Evolutionary conservation across 2,113 vertebrate species (phyloP).

Genomic region (Furnarius figulus): DNA sequence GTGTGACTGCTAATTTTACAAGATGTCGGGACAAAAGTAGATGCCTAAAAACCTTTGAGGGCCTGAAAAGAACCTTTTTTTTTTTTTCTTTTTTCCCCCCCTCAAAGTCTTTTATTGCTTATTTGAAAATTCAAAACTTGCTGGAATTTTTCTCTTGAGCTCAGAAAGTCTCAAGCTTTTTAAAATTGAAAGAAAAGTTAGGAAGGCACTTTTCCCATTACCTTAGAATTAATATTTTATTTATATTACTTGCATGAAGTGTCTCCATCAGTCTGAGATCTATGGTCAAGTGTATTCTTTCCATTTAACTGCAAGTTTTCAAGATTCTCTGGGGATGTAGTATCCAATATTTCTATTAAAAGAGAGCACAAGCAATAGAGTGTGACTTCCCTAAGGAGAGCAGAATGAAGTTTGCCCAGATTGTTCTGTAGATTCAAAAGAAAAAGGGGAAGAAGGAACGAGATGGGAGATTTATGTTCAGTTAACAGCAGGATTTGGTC

Average conservation of each 20-base stretch:
- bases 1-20: background rate
- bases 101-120: background rate
- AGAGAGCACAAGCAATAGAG: background rate
- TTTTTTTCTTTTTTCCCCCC: background rate
- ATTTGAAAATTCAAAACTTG: background rate
- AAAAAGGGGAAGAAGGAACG: background rate
- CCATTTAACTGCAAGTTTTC: conserved; percentile 39
- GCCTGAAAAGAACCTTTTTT: background rate
- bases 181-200: conserved; percentile 4
- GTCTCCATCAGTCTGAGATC: conserved; percentile 15
- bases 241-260: conserved; percentile 23
- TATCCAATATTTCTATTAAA: conserved; percentile 50
- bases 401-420: background rate
- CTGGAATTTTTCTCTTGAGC: background rate
- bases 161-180: background rate
- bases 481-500: background rate
- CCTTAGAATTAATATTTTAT: conserved; percentile 54
- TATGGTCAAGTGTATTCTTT: conserved; percentile 25
- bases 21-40: background rate
- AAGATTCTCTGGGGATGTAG: background rate
- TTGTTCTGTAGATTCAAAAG: background rate
- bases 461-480: background rate
- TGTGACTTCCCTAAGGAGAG: background rate
- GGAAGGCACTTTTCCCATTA: conserved; percentile 17
- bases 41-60: background rate